Evolutionary conservation across 2,888 invertebrate genomes (phyloP).

Genomic region (Nomada lathburiana): DNA sequence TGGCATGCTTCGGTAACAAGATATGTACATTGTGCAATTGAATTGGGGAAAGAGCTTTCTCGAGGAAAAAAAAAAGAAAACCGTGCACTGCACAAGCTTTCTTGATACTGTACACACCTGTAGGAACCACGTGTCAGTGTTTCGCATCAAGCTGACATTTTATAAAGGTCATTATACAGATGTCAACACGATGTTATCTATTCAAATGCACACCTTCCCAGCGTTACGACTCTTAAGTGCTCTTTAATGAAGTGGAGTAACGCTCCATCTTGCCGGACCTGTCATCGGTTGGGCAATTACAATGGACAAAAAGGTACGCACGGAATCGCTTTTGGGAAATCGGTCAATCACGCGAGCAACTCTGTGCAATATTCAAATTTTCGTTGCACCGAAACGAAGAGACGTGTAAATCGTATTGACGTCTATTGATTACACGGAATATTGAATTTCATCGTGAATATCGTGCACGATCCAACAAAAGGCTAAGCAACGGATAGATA

Average conservation of each 20-base stretch:
- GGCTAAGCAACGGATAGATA: slow-evolving; percentile 55
- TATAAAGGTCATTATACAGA: slow-evolving; percentile 57
- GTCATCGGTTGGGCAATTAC: slow-evolving; percentile 26
- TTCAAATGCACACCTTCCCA: slow-evolving; percentile 46
- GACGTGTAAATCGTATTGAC: slow-evolving; percentile 44
- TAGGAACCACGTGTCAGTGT: neutral
- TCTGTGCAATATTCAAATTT: neutral
- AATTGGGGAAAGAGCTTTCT: neutral
- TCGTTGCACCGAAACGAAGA: neutral
- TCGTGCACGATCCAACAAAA: slow-evolving; percentile 47
- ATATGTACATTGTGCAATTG: neutral
- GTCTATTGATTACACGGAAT: slow-evolving; percentile 55
- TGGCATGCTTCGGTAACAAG: too few species aligned
- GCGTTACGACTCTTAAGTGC: slow-evolving; percentile 32
- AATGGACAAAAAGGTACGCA: neutral
- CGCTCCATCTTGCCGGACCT: slow-evolving; percentile 17
- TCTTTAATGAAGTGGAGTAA: slow-evolving; percentile 41
- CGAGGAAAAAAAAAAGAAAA: neutral
- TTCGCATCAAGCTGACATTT: slow-evolving; percentile 52
- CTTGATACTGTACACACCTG: neutral
- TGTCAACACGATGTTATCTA: slow-evolving; percentile 60
- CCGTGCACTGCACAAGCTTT: neutral
- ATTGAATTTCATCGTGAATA: slow-evolving; percentile 57
- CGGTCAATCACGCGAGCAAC: neutral
- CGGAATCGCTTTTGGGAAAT: neutral